These are phyloP conservation scores for Sebastes schlegelii DNA, from an alignment of 2,113 vertebrate species.

Conservation along the genomic window DNA sequence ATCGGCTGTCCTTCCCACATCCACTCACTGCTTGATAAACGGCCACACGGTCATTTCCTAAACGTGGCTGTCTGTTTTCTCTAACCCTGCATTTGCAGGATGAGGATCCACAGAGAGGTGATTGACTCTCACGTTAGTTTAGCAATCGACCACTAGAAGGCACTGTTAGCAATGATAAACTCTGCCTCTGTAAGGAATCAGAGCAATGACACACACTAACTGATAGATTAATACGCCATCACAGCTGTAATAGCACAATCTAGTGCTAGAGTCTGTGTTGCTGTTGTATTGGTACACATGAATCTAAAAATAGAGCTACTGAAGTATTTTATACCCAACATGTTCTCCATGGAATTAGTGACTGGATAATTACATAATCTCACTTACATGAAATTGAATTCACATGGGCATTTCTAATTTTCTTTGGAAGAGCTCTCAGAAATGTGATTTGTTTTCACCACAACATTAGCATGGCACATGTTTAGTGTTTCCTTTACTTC, in stretches of 20 bases:
- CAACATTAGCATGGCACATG: slow-evolving; percentile 35
- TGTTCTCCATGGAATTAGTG: slow-evolving; percentile 27
- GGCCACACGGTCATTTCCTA: slow-evolving; percentile 14
- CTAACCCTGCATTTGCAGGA: slow-evolving; percentile 2
- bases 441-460: slow-evolving; percentile 36
- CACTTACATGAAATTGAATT: slow-evolving; percentile 26
- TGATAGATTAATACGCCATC: neutral
- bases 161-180: slow-evolving; percentile 82
- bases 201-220: slow-evolving; percentile 13
- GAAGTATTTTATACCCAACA: slow-evolving; percentile 4
- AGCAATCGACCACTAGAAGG: slow-evolving; percentile 78
- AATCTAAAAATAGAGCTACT: slow-evolving; percentile 21
- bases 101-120: slow-evolving; percentile 8
- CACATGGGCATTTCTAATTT: slow-evolving; percentile 12
- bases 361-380: slow-evolving; percentile 34
- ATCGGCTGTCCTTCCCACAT: slow-evolving; percentile 25
- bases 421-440: neutral
- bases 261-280: neutral
- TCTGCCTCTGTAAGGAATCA: slow-evolving; percentile 1
- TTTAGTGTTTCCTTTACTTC: slow-evolving; percentile 46
- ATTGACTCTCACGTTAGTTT: neutral
- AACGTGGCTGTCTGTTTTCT: slow-evolving; percentile 30
- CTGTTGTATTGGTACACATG: neutral
- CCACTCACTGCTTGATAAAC: slow-evolving; percentile 48
- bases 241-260: neutral